Evolutionary conservation across 2,113 vertebrate species (phyloP).

Genomic region (Fukomys damarensis): DNA sequence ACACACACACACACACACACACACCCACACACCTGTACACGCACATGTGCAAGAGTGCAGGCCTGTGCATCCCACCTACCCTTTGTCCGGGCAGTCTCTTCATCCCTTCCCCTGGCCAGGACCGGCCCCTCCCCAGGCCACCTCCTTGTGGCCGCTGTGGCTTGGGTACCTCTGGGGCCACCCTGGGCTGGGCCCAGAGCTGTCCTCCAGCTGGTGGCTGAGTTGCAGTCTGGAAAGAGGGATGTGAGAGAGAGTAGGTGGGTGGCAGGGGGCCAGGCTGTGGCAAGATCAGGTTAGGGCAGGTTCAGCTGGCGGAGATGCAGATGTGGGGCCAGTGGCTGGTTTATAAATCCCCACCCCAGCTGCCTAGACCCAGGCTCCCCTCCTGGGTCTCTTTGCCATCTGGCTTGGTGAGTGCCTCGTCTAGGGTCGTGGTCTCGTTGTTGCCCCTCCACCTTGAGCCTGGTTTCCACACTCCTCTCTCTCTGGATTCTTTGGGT

Average conservation of each 20-base stretch:
- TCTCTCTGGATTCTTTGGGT: not conserved
- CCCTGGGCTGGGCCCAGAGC: not conserved
- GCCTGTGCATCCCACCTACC: not conserved
- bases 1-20: too few relatives aligned
- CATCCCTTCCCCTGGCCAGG: not conserved
- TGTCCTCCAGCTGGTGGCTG: not conserved
- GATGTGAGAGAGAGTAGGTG: not conserved
- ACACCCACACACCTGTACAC: not conserved
- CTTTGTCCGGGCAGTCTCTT: not conserved
- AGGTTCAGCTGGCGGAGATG: constrained; percentile 19
- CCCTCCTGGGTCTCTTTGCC: not conserved
- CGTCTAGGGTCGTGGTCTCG: not conserved
- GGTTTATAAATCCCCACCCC: constrained; percentile 26
- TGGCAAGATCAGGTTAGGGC: constrained; percentile 48
- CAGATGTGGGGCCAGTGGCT: not conserved
- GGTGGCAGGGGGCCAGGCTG: constrained; percentile 29
- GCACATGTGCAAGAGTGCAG: fast-evolving
- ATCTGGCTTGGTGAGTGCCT: not conserved
- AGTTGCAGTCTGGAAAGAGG: not conserved
- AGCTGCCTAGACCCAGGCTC: not conserved
- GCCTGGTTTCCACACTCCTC: not conserved
- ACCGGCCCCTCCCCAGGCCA: not conserved
- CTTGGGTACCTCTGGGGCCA: not conserved
- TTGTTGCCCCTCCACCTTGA: not conserved
- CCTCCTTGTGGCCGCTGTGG: not conserved